phyloP scores from a whole-genome alignment of 2,113 vertebrate genomes.

The Ornithorhynchus anatinus region DNA sequence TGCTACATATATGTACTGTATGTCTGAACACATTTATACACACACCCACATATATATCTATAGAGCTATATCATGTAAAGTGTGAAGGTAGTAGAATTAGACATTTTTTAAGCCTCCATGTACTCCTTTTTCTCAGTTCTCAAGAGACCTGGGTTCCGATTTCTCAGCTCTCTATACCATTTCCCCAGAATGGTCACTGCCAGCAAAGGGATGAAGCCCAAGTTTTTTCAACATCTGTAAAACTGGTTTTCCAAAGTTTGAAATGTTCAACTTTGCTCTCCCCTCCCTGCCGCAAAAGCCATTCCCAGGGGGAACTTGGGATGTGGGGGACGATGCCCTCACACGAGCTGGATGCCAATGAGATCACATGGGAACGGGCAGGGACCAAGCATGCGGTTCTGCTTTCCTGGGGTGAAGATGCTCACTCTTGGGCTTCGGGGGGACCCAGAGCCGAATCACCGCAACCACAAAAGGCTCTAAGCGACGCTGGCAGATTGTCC shows the following conservation, averaged over 20 bases:
- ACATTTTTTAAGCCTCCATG: not conserved
- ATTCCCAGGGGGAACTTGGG: not conserved
- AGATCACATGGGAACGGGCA: too few species aligned
- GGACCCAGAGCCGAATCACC: too few species aligned
- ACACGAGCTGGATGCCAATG: too few species aligned
- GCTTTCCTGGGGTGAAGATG: too few species aligned
- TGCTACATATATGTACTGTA: too few species aligned
- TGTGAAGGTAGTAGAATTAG: not conserved
- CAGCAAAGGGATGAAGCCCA: not conserved
- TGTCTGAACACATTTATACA: too few species aligned
- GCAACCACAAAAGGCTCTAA: too few species aligned
- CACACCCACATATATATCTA: too few species aligned
- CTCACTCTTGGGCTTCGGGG: too few species aligned
- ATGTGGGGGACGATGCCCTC: not conserved
- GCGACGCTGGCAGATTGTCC: too few species aligned
- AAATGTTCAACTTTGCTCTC: not conserved
- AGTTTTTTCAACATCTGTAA: not conserved
- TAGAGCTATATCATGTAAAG: not conserved
- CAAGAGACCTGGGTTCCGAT: not conserved
- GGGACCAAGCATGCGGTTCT: too few species aligned
- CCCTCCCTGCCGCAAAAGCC: not conserved
- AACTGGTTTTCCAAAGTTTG: not conserved
- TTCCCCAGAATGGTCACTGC: not conserved
- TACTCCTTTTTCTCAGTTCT: not conserved
- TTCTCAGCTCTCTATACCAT: not conserved